phyloP scores from a whole-genome alignment of 2,113 vertebrate genomes.

The Tylochromis polylepis region DNA sequence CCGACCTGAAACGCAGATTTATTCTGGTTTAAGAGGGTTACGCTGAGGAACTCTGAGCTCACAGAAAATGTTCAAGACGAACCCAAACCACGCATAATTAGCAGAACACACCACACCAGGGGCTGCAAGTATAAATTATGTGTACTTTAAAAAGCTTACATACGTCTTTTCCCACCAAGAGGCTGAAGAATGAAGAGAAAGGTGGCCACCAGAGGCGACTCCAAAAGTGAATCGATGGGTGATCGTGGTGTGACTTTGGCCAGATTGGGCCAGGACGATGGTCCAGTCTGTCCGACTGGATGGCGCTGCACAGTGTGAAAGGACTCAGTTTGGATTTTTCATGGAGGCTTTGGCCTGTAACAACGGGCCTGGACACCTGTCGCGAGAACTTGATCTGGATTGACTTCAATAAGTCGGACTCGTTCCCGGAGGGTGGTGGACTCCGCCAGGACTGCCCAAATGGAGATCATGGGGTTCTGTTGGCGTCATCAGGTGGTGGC shows the following conservation, averaged over 20 bases:
- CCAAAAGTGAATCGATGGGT: rapidly evolving
- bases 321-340: background rate
- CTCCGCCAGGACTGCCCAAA: background rate
- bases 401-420: background rate
- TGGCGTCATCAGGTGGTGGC: background rate
- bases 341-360: background rate
- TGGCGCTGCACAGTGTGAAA: background rate
- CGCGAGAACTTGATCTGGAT: rapidly evolving
- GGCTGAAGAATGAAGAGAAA: background rate
- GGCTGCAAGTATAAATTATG: background rate
- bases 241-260: background rate
- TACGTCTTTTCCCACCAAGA: background rate
- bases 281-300: background rate
- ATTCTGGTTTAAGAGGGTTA: background rate
- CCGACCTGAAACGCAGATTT: background rate
- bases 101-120: background rate
- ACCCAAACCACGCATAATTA: background rate
- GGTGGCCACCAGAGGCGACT: background rate
- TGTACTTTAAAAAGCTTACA: background rate
- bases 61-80: background rate
- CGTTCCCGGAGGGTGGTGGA: background rate
- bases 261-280: rapidly evolving
- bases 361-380: background rate
- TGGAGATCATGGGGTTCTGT: background rate
- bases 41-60: background rate